These are phyloP conservation scores for Buteo buteo DNA, from an alignment of 2,113 vertebrate species.

Conservation along the genomic window DNA sequence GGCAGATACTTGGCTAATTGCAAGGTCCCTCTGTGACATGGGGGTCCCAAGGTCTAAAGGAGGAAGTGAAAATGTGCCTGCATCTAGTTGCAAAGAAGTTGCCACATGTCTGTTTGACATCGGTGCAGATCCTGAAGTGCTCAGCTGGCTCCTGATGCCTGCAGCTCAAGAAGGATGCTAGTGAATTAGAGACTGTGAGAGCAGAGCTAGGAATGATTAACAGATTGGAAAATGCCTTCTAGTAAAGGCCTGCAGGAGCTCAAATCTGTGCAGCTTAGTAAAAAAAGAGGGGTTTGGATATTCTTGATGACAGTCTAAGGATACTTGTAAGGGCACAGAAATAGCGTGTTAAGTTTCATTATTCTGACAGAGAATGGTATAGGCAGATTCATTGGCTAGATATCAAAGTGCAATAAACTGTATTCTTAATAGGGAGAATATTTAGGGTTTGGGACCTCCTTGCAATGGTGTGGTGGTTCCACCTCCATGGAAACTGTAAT, in stretches of 20 bases:
- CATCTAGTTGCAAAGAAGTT: background rate
- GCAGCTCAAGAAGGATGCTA: background rate
- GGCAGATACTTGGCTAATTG: background rate
- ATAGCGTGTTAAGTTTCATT: background rate
- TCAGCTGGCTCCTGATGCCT: accelerated
- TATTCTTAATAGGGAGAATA: background rate
- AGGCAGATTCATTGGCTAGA: background rate
- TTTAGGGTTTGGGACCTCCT: background rate
- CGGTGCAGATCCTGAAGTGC: background rate
- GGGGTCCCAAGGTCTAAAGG: background rate
- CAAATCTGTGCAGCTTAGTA: background rate
- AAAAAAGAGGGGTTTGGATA: background rate
- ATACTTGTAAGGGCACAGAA: background rate
- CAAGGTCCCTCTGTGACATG: background rate
- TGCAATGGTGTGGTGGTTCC: background rate
- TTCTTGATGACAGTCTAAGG: background rate
- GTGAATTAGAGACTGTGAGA: background rate
- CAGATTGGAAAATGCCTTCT: background rate
- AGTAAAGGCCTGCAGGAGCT: background rate
- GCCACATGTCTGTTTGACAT: background rate
- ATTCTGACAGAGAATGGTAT: background rate
- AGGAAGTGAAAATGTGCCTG: accelerated
- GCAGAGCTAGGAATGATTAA: background rate
- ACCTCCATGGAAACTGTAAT: background rate
- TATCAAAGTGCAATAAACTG: background rate